These are phyloP conservation scores for Paracanthobrama guichenoti DNA, from an alignment of 2,113 vertebrate genomes.

Conservation along the genomic window DNA sequence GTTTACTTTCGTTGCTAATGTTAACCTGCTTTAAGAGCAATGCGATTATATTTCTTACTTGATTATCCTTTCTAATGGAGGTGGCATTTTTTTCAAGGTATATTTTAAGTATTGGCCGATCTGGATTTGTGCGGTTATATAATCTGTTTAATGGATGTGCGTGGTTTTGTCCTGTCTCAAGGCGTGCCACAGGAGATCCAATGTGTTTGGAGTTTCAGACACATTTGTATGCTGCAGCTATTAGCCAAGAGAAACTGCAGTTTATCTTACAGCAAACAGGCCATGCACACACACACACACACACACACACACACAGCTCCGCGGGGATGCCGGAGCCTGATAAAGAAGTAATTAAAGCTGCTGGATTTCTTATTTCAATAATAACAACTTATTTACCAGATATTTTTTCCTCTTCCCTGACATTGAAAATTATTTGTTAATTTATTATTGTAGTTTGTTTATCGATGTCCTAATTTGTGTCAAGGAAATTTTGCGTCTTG, in stretches of 20 bases:
- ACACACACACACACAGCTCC: constrained; percentile 27
- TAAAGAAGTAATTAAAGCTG: constrained; percentile 59
- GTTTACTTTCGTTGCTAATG: background rate
- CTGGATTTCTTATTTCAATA: constrained; percentile 42
- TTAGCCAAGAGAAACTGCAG: constrained; percentile 48
- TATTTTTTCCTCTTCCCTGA: constrained; percentile 34
- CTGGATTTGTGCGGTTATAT: background rate
- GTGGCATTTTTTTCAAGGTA: background rate
- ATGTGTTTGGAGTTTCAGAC: constrained; percentile 34
- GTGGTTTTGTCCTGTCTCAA: constrained; percentile 20
- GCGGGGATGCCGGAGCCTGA: constrained; percentile 37
- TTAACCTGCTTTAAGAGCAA: background rate
- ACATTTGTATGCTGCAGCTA: constrained; percentile 38
- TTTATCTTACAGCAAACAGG: constrained; percentile 57
- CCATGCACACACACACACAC: constrained; percentile 32
- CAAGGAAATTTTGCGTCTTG: background rate
- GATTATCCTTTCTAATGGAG: background rate
- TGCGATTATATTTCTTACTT: background rate
- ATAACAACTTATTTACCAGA: constrained; percentile 50
- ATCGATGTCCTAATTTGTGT: constrained; percentile 29
- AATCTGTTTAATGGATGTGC: constrained; percentile 17
- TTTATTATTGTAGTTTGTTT: constrained; percentile 17
- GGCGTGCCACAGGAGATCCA: background rate
- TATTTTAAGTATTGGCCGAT: background rate
- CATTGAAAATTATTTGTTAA: constrained; percentile 47